Base-by-base conservation (phyloP, 2,113 vertebrate genomes). In the Cheilinus undulatus region DNA sequence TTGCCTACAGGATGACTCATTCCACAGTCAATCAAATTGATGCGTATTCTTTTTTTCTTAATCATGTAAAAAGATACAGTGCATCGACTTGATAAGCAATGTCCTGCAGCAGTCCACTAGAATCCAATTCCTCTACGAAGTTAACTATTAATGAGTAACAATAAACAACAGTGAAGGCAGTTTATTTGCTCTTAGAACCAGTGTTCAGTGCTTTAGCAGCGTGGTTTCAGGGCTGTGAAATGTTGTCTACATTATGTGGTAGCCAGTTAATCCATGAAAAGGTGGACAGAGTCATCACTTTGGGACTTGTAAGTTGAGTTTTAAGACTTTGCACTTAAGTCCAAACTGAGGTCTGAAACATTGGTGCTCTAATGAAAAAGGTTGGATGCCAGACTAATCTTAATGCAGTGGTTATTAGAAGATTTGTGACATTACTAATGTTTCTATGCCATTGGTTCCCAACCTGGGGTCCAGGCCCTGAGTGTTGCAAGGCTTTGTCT, bases 1-100 rank as follows among this genome's bases (percentile, higher is more conserved):
- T 84, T 73, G 83, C 77, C 70, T 71, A 75, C 70, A 84, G 73
- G 76, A 83, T 72, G 53, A 76, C 78, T 83, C 60, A 87, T 86
- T 83, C 67, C 60, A 71, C 27, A 84, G 86, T 84, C 80, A 79
- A 71, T 83, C 78, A 85, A 85, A 84, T 15, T 64, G 59, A 80
- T 67, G 72, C 70, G 78, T 83, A 77, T 79, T 81, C 78, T 75
- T 78, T 27, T 83, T 79, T 79, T 78, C 78, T 73, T 76, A 28
- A 71, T 72, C 49, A 73, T 84, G 63, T 60, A 73, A 68, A n/a
- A 50, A 58, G 67, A 80, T 45, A 72, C 49, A 78, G 36, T 61
- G 51, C 65, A 73, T 74, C 65, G 65, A 23, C 49, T 51, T 61
- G 63, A 69, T 73, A 66, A 68, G 58, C 32, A 65, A 64, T 57